Base-by-base conservation (phyloP, 2,113 vertebrate species). In the Neotoma lepida region DNA sequence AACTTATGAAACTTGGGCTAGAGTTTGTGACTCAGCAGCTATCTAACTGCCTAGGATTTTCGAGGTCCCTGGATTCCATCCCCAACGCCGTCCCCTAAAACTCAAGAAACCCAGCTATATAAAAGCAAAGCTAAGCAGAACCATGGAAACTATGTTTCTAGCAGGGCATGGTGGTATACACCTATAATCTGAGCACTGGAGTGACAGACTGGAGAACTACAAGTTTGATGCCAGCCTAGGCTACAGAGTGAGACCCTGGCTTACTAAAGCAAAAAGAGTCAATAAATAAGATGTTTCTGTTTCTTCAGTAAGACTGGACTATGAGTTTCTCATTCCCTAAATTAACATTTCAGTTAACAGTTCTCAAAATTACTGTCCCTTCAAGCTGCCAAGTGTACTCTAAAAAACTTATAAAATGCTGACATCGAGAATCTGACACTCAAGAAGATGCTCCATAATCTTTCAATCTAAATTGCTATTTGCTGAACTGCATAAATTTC, bases 311-410 rank as follows among this genome's bases (percentile, higher is more conserved):
- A 68, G 30, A 35, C 33, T 71, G 14, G 30, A 80, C 18, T 81
- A 49, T 61, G 12, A 82, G 66, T 85, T 96, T 61, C 91, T 96
- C 80, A 46, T 88, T 94, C 87, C 49, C 88, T 92, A 96, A 95
- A 96, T 46, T 39, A 93, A 80, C 33, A 70, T 61, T 78, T 78
- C 63, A 41, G n/a, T 70, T 78, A 86, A 56, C 14, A 90, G 22
- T 92, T 58, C 49, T 96, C 84, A 88, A 94, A 86, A 86, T 56
- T 74, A 91, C 39, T 22, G 12, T 35, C 44, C 49, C 78, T 0
- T n/a, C 89, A 94, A 88, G 82, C 41, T 80, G n/a, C 3, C 51
- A 58, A 44, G 2, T 64, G 44, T 56, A 81, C 49, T 70, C 77
- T 93, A n/a, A 1, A 93, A 74, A 68, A 76, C 54, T 91, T 76